These are phyloP conservation scores for Temnothorax longispinosus DNA, from an alignment of 1,140 invertebrate species.

Conservation along the genomic window DNA sequence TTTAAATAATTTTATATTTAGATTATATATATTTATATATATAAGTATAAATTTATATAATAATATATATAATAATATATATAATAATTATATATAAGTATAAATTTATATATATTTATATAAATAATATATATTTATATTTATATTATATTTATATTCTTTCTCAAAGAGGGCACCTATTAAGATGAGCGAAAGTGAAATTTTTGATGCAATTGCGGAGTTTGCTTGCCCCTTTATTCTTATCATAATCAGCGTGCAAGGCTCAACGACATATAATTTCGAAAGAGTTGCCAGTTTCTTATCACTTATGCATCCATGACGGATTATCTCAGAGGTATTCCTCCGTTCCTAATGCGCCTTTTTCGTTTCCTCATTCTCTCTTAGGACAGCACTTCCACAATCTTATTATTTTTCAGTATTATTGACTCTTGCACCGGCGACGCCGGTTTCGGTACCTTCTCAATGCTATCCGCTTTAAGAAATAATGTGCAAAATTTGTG, in stretches of 20 bases:
- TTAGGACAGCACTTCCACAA: slow-evolving; percentile 28
- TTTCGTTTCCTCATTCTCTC: neutral
- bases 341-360: neutral
- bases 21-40: neutral
- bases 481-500: slow-evolving; percentile 32
- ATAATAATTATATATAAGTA: too few relatives aligned
- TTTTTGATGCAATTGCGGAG: neutral
- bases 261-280: slow-evolving; percentile 49
- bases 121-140: too few relatives aligned
- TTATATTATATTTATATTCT: neutral
- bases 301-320: slow-evolving; percentile 31
- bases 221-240: neutral
- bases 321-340: slow-evolving; percentile 29
- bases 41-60: too few relatives aligned
- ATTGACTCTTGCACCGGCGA: slow-evolving; percentile 37
- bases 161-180: neutral
- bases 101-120: too few relatives aligned
- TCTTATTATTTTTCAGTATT: slow-evolving; percentile 20
- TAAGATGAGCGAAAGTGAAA: slow-evolving; percentile 34
- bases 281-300: slow-evolving; percentile 21
- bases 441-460: slow-evolving; percentile 44
- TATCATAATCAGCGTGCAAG: slow-evolving; percentile 5
- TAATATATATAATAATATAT: too few relatives aligned
- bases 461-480: slow-evolving; percentile 44
- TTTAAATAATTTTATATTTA: neutral